These are phyloP conservation scores for Cherax quadricarinatus DNA, from an alignment of 1,140 invertebrate species.

Conservation along the genomic window DNA sequence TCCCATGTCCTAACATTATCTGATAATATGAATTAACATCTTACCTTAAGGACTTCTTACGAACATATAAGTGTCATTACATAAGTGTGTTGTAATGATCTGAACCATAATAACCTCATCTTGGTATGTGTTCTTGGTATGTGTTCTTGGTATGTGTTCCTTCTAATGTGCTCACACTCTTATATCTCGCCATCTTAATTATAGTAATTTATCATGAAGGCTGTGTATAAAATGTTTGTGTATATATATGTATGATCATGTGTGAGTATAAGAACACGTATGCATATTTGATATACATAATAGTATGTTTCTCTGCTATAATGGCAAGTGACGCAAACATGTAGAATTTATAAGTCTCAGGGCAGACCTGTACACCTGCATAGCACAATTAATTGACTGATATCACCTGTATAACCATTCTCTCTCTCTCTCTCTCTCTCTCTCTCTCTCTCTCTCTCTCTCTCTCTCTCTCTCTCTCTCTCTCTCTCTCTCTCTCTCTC, in stretches of 20 bases:
- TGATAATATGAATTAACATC: too few relatives aligned
- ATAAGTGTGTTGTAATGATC: background rate
- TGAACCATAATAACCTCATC: background rate
- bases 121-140: background rate
- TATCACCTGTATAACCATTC: background rate
- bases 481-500: too few relatives aligned
- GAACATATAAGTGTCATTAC: too few relatives aligned
- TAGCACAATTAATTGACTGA: background rate
- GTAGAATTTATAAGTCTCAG: too few relatives aligned
- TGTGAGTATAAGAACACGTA: background rate
- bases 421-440: background rate
- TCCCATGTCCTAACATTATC: too few relatives aligned
- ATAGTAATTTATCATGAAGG: background rate
- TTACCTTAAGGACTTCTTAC: too few relatives aligned
- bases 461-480: background rate
- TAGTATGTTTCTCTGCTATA: too few relatives aligned
- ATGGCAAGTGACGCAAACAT: too few relatives aligned
- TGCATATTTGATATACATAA: background rate
- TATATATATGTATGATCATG: background rate
- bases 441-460: background rate
- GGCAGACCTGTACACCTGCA: too few relatives aligned
- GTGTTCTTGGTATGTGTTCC: background rate
- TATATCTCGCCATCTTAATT: too few relatives aligned
- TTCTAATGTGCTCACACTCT: too few relatives aligned
- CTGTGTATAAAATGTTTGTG: background rate